Percentiles rank a stretch among this genome's conserved stretches.
phyloP scores from a whole-genome alignment of 2,888 invertebrate genomes.

The Parapristionchus giblindavisi region DNA sequence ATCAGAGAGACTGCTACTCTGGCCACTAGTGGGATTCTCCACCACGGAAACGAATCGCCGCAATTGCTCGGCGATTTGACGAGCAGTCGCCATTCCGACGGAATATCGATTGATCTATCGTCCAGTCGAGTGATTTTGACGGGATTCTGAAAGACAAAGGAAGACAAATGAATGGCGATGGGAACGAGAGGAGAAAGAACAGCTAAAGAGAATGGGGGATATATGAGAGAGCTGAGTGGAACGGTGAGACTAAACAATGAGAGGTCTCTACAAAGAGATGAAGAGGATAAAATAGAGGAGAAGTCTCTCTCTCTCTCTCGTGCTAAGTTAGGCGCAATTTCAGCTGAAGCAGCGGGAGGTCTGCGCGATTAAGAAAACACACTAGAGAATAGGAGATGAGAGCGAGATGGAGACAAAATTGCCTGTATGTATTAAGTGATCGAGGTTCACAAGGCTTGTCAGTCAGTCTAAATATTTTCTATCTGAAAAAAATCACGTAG shows the following conservation, averaged over 20 bases:
- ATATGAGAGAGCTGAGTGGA: no score
- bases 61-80: constrained; percentile 56
- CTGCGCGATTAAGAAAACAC: no score
- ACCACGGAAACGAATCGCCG: constrained; percentile 56
- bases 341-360: not conserved
- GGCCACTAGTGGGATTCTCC: constrained; percentile 54
- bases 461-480: no score
- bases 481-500: no score
- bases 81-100: constrained; percentile 40
- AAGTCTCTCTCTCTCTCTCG: no score
- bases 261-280: no score
- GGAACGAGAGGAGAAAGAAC: not conserved
- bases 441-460: no score
- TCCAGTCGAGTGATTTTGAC: not conserved
- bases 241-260: not conserved
- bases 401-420: no score
- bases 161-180: not conserved
- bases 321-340: constrained; percentile 1
- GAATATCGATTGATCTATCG: not conserved
- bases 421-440: no score
- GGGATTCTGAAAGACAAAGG: no score
- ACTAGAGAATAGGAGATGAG: no score
- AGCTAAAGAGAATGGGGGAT: not conserved
- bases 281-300: not conserved
- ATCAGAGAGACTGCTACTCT: constrained; percentile 50